Percentiles rank a stretch among this genome's conserved stretches.
Conservation (phyloP, 2,113 vertebrate genomes). For the Garra rufa region DNA sequence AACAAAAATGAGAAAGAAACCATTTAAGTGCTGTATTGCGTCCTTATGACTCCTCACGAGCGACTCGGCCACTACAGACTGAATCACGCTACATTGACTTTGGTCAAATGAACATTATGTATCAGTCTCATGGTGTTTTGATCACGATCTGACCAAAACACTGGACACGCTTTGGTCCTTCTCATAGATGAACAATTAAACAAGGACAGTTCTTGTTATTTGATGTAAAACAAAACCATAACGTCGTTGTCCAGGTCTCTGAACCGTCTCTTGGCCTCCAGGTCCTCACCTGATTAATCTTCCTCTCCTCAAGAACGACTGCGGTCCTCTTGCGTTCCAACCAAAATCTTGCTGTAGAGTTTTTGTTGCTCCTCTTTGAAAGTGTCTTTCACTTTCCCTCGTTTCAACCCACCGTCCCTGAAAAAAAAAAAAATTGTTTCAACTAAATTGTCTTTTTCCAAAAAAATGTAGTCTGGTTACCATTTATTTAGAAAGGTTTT, state of each 20-base stretch:
- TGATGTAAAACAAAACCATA: neutral
- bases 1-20: neutral
- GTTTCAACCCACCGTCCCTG: slow-evolving; percentile 89
- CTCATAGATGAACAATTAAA: neutral
- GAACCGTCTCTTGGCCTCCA: neutral
- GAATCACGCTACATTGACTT: neutral
- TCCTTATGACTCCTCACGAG: neutral
- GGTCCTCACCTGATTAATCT: slow-evolving; percentile 9
- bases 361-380: slow-evolving; percentile 91
- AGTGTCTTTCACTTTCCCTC: slow-evolving; percentile 85
- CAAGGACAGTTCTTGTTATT: neutral
- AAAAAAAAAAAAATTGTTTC: neutral
- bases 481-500: no score
- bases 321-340: slow-evolving; percentile 81
- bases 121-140: neutral
- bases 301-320: slow-evolving; percentile 76
- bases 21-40: neutral
- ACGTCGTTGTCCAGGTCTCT: neutral
- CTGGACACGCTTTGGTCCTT: neutral
- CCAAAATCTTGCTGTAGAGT: slow-evolving; percentile 87
- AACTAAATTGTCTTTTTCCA: neutral
- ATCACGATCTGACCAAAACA: neutral
- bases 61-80: neutral
- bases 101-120: neutral
- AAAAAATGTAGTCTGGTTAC: neutral